Base-by-base conservation (phyloP, 2,113 vertebrate species). In the Nansenia antarctica region DNA sequence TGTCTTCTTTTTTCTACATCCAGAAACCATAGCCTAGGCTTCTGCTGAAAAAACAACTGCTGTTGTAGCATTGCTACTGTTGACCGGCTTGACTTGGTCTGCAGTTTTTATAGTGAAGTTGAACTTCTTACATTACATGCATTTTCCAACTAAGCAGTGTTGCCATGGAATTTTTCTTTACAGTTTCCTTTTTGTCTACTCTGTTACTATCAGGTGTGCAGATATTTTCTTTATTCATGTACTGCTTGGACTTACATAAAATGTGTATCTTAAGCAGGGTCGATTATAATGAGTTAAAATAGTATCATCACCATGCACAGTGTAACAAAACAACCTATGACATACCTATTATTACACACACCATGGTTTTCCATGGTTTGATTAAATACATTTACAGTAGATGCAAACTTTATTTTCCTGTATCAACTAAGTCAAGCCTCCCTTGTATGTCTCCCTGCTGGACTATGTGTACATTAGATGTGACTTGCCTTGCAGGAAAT, bases 401-500 rank as follows among this genome's bases (percentile, higher is more conserved):
- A 65, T 20, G 32, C 31, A 24, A 35, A 35, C 9, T 60, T 32
- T 11, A 8, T 22, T 60, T 22, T 5, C n/a, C 32, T 15, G 8
- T 20, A 20, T 35, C 57, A 5, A 32, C 15, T 29, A 9, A 31
- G 12, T 30, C 12, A 31, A 58, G 4, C 9, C 29, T 59, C 5
- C 2, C 32, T 59, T 59, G 8, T 29, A 63, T 32, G 42, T 29
- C 2, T 52, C 62, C 30, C 6, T 54, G 47, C 31, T 37, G 6
- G 14, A 59, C 14, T 45, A 54, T 64, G 14, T 70, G 57, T 77
- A n/a, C 39, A 27, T n/a, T n/a, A 30, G 18, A 9, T 49, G 59
- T 69, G 11, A 72, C 75, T 86, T 84, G 66, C 70, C 81, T 76
- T 69, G 73, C 62, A 70, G 9, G 78, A 79, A 84, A 83, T 72